Conservation (phyloP, 2,113 vertebrate species). For the Corythaeola cristata region DNA sequence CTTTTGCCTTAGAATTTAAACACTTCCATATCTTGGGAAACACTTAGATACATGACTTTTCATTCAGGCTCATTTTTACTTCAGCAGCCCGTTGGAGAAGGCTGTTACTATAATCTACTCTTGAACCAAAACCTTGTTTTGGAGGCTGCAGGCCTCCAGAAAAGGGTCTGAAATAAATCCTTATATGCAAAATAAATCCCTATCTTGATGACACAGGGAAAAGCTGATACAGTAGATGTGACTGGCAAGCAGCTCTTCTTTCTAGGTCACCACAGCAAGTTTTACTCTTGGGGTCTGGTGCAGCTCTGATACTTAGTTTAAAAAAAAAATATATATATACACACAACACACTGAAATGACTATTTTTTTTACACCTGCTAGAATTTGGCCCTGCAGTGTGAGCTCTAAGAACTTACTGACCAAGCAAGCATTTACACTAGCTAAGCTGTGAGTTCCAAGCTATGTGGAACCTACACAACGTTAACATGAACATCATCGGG, state of each 20-base stretch:
- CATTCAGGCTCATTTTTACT: background rate
- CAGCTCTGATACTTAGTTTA: background rate
- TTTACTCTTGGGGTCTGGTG: background rate
- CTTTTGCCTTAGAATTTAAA: background rate
- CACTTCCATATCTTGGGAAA: background rate
- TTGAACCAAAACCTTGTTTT: background rate
- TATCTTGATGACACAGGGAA: background rate
- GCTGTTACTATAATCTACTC: background rate
- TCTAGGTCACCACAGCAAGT: background rate
- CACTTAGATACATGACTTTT: rapidly evolving
- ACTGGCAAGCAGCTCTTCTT: background rate
- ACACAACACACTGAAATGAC: background rate
- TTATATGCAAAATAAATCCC: background rate
- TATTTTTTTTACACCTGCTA: background rate
- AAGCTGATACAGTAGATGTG: background rate
- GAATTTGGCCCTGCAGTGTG: background rate
- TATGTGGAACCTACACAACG: background rate
- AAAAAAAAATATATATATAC: background rate
- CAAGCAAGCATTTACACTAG: background rate
- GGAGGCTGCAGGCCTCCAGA: background rate
- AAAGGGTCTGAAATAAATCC: background rate
- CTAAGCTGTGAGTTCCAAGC: background rate
- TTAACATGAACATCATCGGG: background rate
- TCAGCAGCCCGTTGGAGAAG: background rate
- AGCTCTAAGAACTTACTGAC: background rate